Evolutionary conservation across 2,797 vertebrate genomes (phyloP), one percentile per base, ranked within the genome.

Genomic region (Esox masquinongy): DNA sequence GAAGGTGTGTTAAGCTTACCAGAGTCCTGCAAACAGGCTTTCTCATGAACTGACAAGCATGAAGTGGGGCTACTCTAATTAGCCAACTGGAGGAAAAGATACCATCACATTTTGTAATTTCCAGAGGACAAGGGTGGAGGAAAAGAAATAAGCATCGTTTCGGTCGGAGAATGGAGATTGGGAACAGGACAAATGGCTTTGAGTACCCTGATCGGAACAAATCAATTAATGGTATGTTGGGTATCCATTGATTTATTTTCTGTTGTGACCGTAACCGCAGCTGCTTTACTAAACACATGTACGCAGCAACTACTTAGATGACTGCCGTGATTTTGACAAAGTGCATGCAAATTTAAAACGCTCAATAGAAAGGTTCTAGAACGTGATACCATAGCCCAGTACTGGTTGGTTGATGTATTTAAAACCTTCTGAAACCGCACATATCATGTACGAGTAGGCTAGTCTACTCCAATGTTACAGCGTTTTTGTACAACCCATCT

Each of bases 121-220:
- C 53, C n/a, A 56, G 53, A 56, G 51, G 19, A 53, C 19, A n/a
- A 2, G 14, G 16, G 19, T n/a, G 5, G 19, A 16, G 49, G 9
- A 22, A 22, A 56, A 7, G 19, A 56, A 56, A 56, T 9, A 9
- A 56, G n/a, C 19, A 56, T 22, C 7, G 19, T n/a, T 56, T 56
- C 53, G 53, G 61, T 31, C 26, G 61, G 61, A 64, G 61, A 14
- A 64, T 64, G 61, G 61, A 64, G 26, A 64, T 64, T 26, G 61
- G 29, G 61, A 64, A 64, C 22, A 29, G 61, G 61, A 64, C 53
- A 56, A 56, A 31, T 31, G 26, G 61, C 7, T 64, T 64, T 64
- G 26, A 64, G 26, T 64, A 26, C 11, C 15, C 26, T 31, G 61
- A 29, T 14, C 22, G 26, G 61, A 31, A 24, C 24, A 64, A 64